A percentile compares a stretch with the other conserved stretches of the same genome.
These are phyloP conservation scores for Panulirus ornatus DNA, from an alignment of 1,140 invertebrate species.

Conservation along the genomic window DNA sequence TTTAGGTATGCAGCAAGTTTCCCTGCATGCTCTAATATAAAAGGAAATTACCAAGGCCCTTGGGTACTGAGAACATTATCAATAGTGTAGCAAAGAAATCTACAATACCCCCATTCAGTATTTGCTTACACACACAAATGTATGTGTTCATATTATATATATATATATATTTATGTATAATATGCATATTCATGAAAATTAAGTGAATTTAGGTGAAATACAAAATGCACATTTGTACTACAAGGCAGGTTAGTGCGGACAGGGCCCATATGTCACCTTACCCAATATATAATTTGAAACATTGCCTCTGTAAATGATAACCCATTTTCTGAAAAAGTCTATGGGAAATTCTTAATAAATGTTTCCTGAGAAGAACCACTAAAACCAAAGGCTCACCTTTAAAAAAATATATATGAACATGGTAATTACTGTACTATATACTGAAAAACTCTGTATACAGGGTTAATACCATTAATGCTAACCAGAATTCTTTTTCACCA, in stretches of 20 bases:
- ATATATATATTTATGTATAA: constrained; percentile 59
- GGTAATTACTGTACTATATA: constrained; percentile 56
- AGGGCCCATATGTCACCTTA: constrained; percentile 64
- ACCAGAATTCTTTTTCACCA: constrained; percentile 68
- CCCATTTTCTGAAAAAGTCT: constrained; percentile 60
- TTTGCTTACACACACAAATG: constrained; percentile 53
- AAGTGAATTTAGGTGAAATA: constrained; percentile 73
- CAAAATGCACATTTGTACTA: constrained; percentile 74
- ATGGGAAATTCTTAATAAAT: constrained; percentile 50
- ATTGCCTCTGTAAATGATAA: constrained; percentile 61
- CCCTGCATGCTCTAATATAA: constrained; percentile 59
- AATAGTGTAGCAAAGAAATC: constrained; percentile 27
- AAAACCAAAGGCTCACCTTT: constrained; percentile 59
- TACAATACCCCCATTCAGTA: constrained; percentile 67
- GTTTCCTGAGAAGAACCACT: constrained; percentile 70
- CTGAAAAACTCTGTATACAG: constrained; percentile 51
- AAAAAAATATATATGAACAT: constrained; percentile 65
- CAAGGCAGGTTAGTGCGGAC: constrained; percentile 72
- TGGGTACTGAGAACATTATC: constrained; percentile 54
- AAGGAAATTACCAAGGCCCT: constrained; percentile 32
- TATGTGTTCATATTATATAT: constrained; percentile 63
- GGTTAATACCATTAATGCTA: constrained; percentile 32
- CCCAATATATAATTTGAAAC: constrained; percentile 51
- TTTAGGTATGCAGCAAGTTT: constrained; percentile 38
- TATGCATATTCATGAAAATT: constrained; percentile 71